These are phyloP conservation scores for Propithecus deckenii DNA, from an alignment of 2,797 vertebrate species.

Conservation along the genomic window DNA sequence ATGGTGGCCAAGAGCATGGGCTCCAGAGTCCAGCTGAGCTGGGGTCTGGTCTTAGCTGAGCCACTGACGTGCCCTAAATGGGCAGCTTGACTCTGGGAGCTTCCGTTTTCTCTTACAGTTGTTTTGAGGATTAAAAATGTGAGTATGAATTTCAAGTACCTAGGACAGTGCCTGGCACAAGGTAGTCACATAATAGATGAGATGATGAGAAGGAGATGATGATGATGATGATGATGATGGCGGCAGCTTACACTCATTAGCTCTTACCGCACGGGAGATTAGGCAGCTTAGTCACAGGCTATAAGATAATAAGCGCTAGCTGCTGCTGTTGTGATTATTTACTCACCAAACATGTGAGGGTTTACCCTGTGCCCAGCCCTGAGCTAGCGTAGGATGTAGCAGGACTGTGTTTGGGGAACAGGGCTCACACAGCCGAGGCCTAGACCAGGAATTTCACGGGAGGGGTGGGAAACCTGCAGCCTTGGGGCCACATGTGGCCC, in stretches of 20 bases:
- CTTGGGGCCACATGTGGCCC: too few species aligned
- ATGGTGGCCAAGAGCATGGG: neutral
- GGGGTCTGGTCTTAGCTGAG: neutral
- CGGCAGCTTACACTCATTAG: neutral
- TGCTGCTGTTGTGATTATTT: neutral
- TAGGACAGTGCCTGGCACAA: neutral
- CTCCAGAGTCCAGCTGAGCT: neutral
- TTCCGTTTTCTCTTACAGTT: neutral
- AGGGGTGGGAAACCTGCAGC: neutral
- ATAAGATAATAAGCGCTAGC: neutral
- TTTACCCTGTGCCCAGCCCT: neutral
- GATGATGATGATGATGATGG: rapidly evolving
- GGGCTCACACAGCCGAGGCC: neutral
- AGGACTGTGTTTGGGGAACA: neutral
- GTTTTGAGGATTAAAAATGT: neutral
- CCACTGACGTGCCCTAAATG: neutral
- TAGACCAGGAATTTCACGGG: neutral
- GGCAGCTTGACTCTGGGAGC: neutral
- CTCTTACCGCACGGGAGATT: neutral
- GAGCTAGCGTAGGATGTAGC: neutral
- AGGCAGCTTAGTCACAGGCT: neutral
- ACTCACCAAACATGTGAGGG: neutral
- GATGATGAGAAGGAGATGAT: too few species aligned
- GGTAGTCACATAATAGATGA: neutral
- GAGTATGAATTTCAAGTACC: neutral